Conservation (phyloP, 2,888 invertebrate species). For the Cataglyphis rosenhaueri region DNA sequence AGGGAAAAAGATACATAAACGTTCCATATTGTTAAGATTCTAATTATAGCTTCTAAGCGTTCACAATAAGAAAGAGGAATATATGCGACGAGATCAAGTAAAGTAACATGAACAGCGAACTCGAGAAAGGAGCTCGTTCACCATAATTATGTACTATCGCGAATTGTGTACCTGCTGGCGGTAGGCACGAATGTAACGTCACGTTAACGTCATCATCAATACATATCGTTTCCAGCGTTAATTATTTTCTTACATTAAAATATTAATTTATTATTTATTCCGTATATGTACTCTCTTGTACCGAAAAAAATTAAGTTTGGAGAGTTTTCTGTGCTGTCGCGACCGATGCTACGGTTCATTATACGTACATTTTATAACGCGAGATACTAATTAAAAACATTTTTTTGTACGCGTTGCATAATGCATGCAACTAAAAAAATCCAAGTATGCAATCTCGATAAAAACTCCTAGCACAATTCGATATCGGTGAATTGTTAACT, state of each 20-base stretch:
- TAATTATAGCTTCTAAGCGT: conserved; percentile 42
- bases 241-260: conserved; percentile 67
- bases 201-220: conserved; percentile 58
- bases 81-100: conserved; percentile 16
- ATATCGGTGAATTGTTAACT: conserved; percentile 27
- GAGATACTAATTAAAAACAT: conserved; percentile 13
- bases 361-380: conserved; percentile 30
- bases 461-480: conserved; percentile 14
- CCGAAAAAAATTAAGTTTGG: background rate
- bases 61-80: conserved; percentile 12
- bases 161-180: conserved; percentile 73
- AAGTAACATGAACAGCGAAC: conserved; percentile 56
- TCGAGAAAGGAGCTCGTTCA: conserved; percentile 32
- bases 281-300: conserved; percentile 41
- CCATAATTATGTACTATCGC: conserved; percentile 58
- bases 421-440: conserved; percentile 56
- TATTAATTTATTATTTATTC: conserved; percentile 76
- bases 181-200: conserved; percentile 70
- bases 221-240: conserved; percentile 54
- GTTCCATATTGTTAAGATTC: conserved; percentile 24
- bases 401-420: conserved; percentile 40
- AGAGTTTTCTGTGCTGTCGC: background rate
- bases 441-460: background rate
- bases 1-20: background rate
- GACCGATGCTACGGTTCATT: conserved; percentile 51